Evolutionary conservation across 2,797 vertebrate species (phyloP).

Genomic region (Poeciliopsis gracilis): DNA sequence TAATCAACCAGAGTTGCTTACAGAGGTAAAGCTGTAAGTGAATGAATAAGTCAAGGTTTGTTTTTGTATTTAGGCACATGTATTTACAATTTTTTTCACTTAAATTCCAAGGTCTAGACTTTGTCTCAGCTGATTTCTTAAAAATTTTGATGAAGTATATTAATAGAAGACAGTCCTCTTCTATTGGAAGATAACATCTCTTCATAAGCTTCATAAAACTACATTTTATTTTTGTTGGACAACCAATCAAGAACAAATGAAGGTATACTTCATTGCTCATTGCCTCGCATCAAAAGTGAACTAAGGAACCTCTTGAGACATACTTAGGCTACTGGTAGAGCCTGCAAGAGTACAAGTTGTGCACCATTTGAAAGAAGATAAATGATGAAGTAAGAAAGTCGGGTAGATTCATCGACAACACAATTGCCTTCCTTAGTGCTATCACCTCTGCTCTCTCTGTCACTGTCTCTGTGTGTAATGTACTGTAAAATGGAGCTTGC

Average conservation of each 20-base stretch:
- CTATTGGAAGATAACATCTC: constrained; percentile 8
- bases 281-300: constrained; percentile 25
- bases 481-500: constrained; percentile 79
- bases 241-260: constrained; percentile 21
- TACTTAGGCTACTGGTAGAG: constrained; percentile 38
- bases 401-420: constrained; percentile 68
- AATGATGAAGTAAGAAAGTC: constrained; percentile 66
- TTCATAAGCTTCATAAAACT: constrained; percentile 1
- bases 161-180: neutral
- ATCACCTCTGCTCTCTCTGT: constrained; percentile 66
- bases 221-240: neutral
- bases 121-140: constrained; percentile 13
- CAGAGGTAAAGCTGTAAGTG: constrained; percentile 49
- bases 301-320: constrained; percentile 27
- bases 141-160: constrained; percentile 16
- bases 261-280: constrained; percentile 5
- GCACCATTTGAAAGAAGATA: constrained; percentile 59
- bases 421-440: constrained; percentile 60
- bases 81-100: constrained; percentile 64
- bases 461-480: constrained; percentile 79
- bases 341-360: constrained; percentile 40
- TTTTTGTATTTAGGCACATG: constrained; percentile 72
- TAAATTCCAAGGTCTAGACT: constrained; percentile 61
- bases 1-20: constrained; percentile 76
- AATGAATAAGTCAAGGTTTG: constrained; percentile 62